Percentiles rank a stretch among this genome's conserved stretches.
Evolutionary conservation across 2,797 vertebrate species (phyloP).

Genomic region (Euphonia xanthogaster): DNA sequence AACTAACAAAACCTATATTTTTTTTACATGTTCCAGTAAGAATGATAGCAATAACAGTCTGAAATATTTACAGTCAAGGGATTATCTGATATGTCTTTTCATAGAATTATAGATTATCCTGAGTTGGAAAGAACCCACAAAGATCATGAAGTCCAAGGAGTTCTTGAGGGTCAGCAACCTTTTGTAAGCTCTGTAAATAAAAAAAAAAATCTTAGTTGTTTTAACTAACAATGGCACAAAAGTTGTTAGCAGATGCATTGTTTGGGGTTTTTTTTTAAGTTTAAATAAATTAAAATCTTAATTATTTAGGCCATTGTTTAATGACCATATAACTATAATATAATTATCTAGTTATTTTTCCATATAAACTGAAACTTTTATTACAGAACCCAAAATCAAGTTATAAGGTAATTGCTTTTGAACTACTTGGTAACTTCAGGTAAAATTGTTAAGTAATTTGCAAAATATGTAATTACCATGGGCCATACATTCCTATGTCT

Average conservation of each 20-base stretch:
- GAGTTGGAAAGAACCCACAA: not conserved
- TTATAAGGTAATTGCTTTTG: constrained; percentile 47
- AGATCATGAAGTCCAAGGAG: not conserved
- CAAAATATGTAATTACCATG: constrained; percentile 49
- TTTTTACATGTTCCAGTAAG: not conserved
- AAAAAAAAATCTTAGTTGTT: not conserved
- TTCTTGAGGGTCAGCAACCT: not conserved
- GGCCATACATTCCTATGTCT: constrained; percentile 7
- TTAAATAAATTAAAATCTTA: not conserved
- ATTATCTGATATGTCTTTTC: not conserved
- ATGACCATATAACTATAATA: constrained; percentile 26
- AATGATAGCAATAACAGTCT: not conserved
- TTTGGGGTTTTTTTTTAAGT: not conserved
- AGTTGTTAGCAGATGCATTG: not conserved
- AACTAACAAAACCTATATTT: not conserved
- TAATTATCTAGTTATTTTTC: constrained; percentile 37
- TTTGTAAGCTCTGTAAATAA: not conserved
- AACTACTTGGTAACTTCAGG: constrained; percentile 40
- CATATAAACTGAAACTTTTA: not conserved
- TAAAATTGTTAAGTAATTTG: constrained; percentile 53
- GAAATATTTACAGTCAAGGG: not conserved
- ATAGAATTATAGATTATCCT: not conserved
- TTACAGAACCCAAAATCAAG: constrained; percentile 6
- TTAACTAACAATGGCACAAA: not conserved
- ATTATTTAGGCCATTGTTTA: constrained; percentile 13